Evolutionary conservation across 2,797 vertebrate genomes (phyloP), one percentile per base, ranked within the genome.

Genomic region (Tadarida brasiliensis): DNA sequence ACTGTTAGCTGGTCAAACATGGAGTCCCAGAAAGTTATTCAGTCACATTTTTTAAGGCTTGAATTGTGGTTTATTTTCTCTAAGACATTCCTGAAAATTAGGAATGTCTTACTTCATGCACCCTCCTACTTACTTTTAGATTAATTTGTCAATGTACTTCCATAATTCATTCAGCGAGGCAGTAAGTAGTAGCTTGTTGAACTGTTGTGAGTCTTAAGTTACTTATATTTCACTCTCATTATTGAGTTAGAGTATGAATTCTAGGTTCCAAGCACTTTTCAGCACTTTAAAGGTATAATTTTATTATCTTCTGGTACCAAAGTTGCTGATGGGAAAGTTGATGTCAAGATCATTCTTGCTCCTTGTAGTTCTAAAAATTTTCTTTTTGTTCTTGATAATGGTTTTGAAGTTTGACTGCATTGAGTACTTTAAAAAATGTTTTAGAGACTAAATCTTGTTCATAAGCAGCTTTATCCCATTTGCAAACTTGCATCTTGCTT

Each of bases 11-110:
- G n/a, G 47, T 71, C n/a, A 91, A 90, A 33, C 17, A 71, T 16
- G 56, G 35, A 91, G 73, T 78, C 19, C 26, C 35, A 81, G 61
- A 47, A 89, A 95, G 68, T 28, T 70, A 71, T 65, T 80, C 30
- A 24, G 12, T 63, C 61, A 35, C 26, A 39, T 39, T 57, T 63
- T 94, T 93, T 56, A 77, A 88, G 56, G 1, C 65, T 91, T 65
- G 9, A 71, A 47, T 81, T 26, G 11, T 84, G 7, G 12, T 81
- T 39, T 57, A 28, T 56, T 94, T 85, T 28, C 54, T 86, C 17
- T 3, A 44, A 94, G 71, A 76, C 6, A 70, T 87, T 57, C 22
- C 73, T 87, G 26, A 81, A 93, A 90, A 87, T 65, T 51, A 90
- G 26, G 8, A 3, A 7, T 47, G n/a, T 74, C 77, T 61, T 83